Percentiles rank a stretch among this genome's conserved stretches.
Conservation (phyloP, 2,113 vertebrate genomes). For the Chaenogobius annularis region DNA sequence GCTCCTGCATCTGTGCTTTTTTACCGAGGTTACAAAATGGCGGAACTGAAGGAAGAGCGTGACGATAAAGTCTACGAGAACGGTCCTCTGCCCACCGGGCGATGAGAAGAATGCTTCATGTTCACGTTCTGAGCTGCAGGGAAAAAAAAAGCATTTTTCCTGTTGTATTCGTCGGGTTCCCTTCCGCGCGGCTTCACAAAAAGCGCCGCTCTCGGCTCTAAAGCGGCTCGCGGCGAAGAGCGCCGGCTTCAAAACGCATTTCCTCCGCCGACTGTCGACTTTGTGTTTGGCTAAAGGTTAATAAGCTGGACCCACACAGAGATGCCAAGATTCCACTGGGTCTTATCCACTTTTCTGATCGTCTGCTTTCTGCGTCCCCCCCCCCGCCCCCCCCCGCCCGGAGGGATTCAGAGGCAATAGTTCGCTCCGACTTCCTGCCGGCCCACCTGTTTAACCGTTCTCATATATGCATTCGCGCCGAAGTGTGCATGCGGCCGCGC, state of each 20-base stretch:
- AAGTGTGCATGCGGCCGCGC: constrained; percentile 18
- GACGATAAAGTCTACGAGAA: too few species aligned
- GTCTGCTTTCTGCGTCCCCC: constrained; percentile 13
- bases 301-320: constrained; percentile 15
- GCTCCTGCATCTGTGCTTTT: too few species aligned
- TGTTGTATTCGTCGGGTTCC: too few species aligned
- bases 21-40: too few species aligned
- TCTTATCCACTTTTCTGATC: constrained; percentile 20
- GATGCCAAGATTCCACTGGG: constrained; percentile 17
- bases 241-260: neutral
- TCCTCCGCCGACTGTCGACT: neutral
- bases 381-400: too few species aligned
- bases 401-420: constrained; percentile 13
- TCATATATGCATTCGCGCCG: constrained; percentile 25
- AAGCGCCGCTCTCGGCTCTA: neutral
- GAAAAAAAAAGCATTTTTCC: too few species aligned
- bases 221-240: neutral
- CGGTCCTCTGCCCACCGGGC: too few species aligned
- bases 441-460: constrained; percentile 37
- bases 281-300: constrained; percentile 25
- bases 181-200: neutral
- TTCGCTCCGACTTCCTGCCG: constrained; percentile 19
- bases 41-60: too few species aligned
- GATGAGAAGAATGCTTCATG: too few species aligned
- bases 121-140: too few species aligned